Base-by-base conservation (phyloP, 2,113 vertebrate genomes). In the Triplophysa siluroides region DNA sequence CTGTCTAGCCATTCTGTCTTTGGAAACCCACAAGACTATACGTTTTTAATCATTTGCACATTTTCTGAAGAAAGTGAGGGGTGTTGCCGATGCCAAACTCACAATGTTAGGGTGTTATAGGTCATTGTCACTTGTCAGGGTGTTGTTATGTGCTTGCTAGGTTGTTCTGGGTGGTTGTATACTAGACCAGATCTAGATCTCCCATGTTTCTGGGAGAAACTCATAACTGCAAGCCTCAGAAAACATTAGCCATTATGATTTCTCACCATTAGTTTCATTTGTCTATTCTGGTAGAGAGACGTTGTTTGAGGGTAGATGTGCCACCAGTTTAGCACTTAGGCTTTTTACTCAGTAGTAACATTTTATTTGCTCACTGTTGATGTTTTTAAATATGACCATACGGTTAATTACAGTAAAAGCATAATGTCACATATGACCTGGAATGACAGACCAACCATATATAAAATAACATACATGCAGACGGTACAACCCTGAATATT, bases 341-440 rank as follows among this genome's bases (percentile, higher is more conserved):
- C 54, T 41, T 21, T 58, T n/a, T 58, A 41, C 29, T 23, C 29
- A 33, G 5, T 1, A 0, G 29, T 58, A 7, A 58, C 50, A 58
- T 26, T 58, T 72, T 41, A 72, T 58, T 72, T 72, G 19, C 26
- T 72, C 38, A 72, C 26, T n/a, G 26, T 33, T 72, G 54, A 54
- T 54, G 24, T 16, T 47, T 24, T 71, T 54, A 52, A 52, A 54
- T 71, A 38, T 56, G 50, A 41, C 24, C 23, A 2, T 54, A 21
- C 38, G 1, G 65, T 45, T 67, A 67, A 23, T 23, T 2, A n/a
- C 8, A 67, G 38, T 9, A 2, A 65, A 41, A 43, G 64, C 19
- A 11, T 67, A 54, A 19, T 18, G 4, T 54, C 50, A 54, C 18
- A 56, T 18, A 56, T 56, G 19, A 58, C 19, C 18, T 68, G 66